Evolutionary conservation across 2,888 invertebrate genomes (phyloP).

Genomic region (Tridacna crocea): DNA sequence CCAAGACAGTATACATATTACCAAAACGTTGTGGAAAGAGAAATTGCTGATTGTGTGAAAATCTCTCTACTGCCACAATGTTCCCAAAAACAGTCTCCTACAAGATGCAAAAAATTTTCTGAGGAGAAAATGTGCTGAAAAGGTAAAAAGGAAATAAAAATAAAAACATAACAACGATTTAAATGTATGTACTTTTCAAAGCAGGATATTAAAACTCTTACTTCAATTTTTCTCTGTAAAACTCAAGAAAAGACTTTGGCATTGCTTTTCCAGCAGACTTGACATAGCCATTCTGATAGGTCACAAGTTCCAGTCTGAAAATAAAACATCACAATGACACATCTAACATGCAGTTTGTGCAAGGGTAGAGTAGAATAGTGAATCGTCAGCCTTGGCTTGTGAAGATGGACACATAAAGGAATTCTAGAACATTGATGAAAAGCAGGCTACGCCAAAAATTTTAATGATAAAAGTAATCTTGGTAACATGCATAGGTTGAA

Average conservation of each 20-base stretch:
- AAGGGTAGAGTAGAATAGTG: not conserved
- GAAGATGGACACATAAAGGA: too few species aligned
- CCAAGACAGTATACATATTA: too few species aligned
- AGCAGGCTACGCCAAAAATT: too few species aligned
- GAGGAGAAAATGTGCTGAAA: not conserved
- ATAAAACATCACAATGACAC: not conserved
- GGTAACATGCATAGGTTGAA: too few species aligned
- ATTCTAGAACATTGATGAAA: too few species aligned
- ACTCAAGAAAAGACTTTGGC: slow-evolving; percentile 81
- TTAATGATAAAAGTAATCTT: too few species aligned
- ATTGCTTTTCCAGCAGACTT: slow-evolving; percentile 67
- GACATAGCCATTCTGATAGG: slow-evolving; percentile 70
- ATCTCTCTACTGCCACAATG: not conserved
- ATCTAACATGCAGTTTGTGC: too few species aligned
- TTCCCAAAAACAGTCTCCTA: not conserved
- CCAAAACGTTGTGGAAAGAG: too few species aligned
- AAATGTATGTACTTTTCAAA: too few species aligned
- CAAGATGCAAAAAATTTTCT: not conserved
- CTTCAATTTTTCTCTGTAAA: slow-evolving; percentile 85
- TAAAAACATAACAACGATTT: too few species aligned
- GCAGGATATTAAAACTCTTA: slow-evolving; percentile 12
- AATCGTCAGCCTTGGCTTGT: too few species aligned
- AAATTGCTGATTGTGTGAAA: not conserved
- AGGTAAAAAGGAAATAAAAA: not conserved
- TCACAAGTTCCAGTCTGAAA: slow-evolving; percentile 78